These are phyloP conservation scores for Magallana gigas DNA, from an alignment of 1,140 invertebrate species.

Conservation along the genomic window DNA sequence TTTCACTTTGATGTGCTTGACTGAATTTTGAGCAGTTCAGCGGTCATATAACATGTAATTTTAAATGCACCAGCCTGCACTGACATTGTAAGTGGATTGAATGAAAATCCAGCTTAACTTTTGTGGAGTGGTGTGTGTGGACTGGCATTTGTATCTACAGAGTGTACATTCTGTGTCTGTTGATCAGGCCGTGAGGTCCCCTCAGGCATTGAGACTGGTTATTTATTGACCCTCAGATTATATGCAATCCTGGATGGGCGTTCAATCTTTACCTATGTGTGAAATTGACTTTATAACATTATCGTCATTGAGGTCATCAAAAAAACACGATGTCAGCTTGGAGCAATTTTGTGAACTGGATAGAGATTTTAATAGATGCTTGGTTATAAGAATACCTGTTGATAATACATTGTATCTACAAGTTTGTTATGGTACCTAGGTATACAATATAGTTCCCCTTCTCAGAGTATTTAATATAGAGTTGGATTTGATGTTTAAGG, in stretches of 20 bases:
- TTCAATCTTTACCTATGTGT: neutral
- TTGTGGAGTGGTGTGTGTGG: neutral
- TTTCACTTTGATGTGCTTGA: no score
- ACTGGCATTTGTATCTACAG: no score
- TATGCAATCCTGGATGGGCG: neutral
- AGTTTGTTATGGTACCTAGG: no score
- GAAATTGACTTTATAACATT: neutral
- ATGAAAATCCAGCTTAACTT: conserved; percentile 7
- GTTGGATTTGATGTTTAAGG: no score
- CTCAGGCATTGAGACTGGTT: neutral
- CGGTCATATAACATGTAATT: neutral
- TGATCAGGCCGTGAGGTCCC: neutral
- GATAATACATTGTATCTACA: no score
- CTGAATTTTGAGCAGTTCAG: neutral
- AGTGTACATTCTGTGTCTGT: neutral
- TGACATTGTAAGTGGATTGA: neutral
- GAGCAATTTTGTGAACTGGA: no score
- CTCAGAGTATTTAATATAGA: no score
- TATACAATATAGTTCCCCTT: no score
- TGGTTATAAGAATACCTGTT: no score
- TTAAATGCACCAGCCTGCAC: neutral
- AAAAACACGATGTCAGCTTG: no score
- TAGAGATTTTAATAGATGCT: no score
- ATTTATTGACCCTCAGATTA: neutral
- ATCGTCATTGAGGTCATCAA: no score